These are phyloP conservation scores for Megaceryle torquata DNA, from an alignment of 2,113 vertebrate genomes.

Conservation along the genomic window DNA sequence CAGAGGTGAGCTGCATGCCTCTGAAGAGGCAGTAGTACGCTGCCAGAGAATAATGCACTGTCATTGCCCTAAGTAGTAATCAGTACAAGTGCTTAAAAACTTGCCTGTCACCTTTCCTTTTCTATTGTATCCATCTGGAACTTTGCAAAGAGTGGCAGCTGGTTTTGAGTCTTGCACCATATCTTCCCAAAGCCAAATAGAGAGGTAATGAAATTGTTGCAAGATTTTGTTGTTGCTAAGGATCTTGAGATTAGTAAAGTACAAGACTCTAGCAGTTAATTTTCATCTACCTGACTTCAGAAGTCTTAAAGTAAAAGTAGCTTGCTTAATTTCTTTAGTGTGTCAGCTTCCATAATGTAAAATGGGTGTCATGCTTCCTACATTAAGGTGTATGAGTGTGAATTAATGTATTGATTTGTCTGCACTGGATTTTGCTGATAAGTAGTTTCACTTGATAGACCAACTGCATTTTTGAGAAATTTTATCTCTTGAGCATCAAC, in stretches of 20 bases:
- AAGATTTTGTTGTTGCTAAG: neutral
- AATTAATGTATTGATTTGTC: neutral
- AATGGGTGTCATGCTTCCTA: neutral
- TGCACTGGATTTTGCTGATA: neutral
- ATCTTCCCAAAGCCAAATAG: neutral
- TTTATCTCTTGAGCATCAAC: neutral
- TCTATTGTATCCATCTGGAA: neutral
- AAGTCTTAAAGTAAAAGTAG: neutral
- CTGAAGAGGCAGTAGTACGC: neutral
- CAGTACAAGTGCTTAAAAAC: neutral
- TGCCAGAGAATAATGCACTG: neutral
- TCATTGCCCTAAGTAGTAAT: neutral
- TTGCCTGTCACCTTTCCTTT: neutral
- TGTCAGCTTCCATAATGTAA: neutral
- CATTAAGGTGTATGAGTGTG: neutral
- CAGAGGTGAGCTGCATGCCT: neutral
- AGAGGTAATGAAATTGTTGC: neutral
- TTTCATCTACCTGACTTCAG: neutral
- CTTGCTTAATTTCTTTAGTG: neutral
- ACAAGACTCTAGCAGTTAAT: neutral
- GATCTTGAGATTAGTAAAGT: neutral
- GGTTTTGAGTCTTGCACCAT: neutral
- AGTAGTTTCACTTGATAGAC: neutral
- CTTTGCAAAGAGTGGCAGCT: neutral
- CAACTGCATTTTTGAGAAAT: neutral